Conservation (phyloP, 2,113 vertebrate genomes). For the Corythornis madagascariensis region DNA sequence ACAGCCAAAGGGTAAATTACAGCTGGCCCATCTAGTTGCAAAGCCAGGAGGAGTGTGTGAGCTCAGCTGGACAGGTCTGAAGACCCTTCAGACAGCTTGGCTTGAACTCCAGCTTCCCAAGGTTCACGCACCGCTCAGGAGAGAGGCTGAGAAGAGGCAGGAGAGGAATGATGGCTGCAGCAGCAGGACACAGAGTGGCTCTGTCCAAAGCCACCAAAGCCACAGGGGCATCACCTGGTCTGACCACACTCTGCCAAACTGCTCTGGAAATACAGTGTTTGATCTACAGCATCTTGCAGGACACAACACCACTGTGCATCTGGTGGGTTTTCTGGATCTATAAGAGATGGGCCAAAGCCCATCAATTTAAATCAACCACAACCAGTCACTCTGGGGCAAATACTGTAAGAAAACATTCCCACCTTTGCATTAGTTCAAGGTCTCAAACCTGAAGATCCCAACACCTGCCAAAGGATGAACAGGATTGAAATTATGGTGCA, state of each 20-base stretch:
- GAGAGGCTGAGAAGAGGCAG: neutral
- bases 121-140: neutral
- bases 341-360: neutral
- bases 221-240: rapidly evolving
- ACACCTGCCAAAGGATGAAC: neutral
- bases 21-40: neutral
- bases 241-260: rapidly evolving
- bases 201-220: rapidly evolving
- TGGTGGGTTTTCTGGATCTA: neutral
- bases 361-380: neutral
- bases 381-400: rapidly evolving
- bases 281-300: neutral
- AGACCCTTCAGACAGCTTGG: rapidly evolving
- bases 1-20: neutral
- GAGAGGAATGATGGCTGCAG: neutral
- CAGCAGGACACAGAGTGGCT: neutral
- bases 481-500: neutral
- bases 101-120: neutral
- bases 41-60: neutral
- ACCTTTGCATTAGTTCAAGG: neutral
- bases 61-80: rapidly evolving
- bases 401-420: neutral
- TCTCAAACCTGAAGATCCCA: neutral
- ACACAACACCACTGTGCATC: too few species aligned
- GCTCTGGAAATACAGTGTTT: rapidly evolving